Base-by-base conservation (phyloP, 2,797 vertebrate genomes). In the Tauraco hartlaubi region DNA sequence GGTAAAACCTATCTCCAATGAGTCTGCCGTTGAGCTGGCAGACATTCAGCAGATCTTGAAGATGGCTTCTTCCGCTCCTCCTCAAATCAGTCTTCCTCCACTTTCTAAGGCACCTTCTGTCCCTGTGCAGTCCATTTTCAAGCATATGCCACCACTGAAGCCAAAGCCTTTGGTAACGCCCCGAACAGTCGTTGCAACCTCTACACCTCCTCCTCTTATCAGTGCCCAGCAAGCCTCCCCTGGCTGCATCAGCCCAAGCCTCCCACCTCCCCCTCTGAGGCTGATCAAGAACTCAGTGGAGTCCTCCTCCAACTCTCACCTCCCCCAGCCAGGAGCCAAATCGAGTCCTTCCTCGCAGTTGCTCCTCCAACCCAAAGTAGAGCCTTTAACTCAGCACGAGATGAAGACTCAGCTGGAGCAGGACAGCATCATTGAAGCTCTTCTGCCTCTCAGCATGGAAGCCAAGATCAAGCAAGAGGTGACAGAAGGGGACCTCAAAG, bases 41-140 rank as follows among this genome's bases (percentile, higher is more conserved):
- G 99, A 99, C 96, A 99, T 99, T 96, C 99, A 99, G 97, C 99
- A 99, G 98, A 99, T 99, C 95, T 98, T 99, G 90, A 99, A 99
- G 93, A 99, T 99, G 98, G 98, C 99, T 15, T 96, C 99, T 11
- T 98, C 99, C 0, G 98, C 98, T 4, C 98, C 99, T 15, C 98
- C 98, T 67, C 99, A 99, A 33, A 98, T 99, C 96, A 98, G 98
- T 97, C 98, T 99, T 95, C 99, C 99, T 0, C 97, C 99, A 2
- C 98, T 98, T 80, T 97, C 98, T 91, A 98, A 99, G 98, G 98
- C 98, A 89, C 97, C 97, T 56, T 98, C 97, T 96, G 97, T 96
- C 71, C 97, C 98, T 0, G 95, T 98, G 72, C 98, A 98, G 96
- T 98, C 98, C 0, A 98, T 98, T 83, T 98, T 99, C 97, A 99